A percentile compares a stretch with the other conserved stretches of the same genome.
Conservation (phyloP, 2,113 vertebrate genomes). For the Ceyx melanurus region DNA sequence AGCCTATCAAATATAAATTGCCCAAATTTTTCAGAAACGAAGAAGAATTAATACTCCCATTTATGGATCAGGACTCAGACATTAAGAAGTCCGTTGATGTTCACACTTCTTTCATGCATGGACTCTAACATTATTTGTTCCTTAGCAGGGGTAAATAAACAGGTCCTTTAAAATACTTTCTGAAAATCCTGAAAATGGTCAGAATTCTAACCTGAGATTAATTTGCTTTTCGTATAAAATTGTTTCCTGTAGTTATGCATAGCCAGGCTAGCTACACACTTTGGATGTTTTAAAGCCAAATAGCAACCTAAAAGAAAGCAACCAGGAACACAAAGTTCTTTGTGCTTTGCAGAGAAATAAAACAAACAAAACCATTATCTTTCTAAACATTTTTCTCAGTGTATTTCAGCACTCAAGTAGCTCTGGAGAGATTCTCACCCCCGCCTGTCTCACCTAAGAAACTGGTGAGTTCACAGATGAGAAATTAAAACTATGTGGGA, state of each 20-base stretch:
- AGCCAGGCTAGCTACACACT: background rate
- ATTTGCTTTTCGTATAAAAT: background rate
- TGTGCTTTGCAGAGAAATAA: background rate
- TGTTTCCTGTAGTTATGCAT: background rate
- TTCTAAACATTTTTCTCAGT: background rate
- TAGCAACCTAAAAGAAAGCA: background rate
- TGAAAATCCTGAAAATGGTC: background rate
- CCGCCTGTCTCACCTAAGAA: background rate
- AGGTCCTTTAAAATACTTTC: background rate
- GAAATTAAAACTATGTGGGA: background rate
- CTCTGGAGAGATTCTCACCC: background rate
- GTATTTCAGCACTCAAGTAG: background rate
- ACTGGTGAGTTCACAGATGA: background rate
- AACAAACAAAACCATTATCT: background rate
- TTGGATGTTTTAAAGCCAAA: background rate
- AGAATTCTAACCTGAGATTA: background rate
- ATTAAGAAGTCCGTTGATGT: background rate
- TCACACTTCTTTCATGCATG: background rate
- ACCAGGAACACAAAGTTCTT: background rate
- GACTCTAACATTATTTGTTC: background rate
- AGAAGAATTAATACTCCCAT: background rate
- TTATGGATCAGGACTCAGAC: background rate
- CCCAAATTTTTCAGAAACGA: background rate
- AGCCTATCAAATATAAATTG: background rate
- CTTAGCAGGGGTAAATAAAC: background rate